These are phyloP conservation scores for Drosophila sturtevanti DNA, from an alignment of 1,140 invertebrate species.

Conservation along the genomic window DNA sequence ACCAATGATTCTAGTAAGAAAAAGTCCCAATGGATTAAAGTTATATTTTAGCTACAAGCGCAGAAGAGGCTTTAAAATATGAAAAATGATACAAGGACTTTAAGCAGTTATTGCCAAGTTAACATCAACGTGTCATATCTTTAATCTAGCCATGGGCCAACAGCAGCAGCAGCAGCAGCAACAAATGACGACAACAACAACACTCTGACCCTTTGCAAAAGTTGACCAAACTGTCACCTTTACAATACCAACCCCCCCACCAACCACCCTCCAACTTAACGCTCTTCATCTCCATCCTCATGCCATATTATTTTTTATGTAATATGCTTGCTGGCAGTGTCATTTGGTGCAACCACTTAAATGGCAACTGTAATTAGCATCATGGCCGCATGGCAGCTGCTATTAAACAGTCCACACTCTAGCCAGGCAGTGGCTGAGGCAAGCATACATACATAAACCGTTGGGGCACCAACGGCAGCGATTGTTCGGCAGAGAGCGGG, in stretches of 20 bases:
- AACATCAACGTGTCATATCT: constrained; percentile 17
- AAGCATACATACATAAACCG: constrained; percentile 33
- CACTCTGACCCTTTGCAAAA: constrained; percentile 18
- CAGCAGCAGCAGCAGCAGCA: background rate
- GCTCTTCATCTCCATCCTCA: background rate
- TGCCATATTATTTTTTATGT: constrained; percentile 8
- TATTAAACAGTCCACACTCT: constrained; percentile 69
- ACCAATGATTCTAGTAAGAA: too few relatives aligned
- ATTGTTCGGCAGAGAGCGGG: constrained; percentile 49
- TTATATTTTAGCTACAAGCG: background rate
- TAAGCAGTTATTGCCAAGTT: background rate
- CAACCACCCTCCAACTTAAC: background rate
- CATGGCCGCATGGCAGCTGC: constrained; percentile 78
- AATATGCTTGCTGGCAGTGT: constrained; percentile 37
- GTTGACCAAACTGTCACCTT: constrained; percentile 62
- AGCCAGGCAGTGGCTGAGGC: constrained; percentile 8
- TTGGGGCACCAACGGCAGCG: constrained; percentile 62
- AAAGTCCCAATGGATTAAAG: too few relatives aligned
- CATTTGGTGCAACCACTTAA: constrained; percentile 80
- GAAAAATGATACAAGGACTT: background rate
- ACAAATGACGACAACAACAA: background rate
- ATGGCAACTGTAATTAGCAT: constrained; percentile 80
- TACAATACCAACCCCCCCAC: too few relatives aligned
- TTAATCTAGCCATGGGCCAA: constrained; percentile 5
- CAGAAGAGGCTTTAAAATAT: background rate